These are phyloP conservation scores for Gopherus flavomarginatus DNA, from an alignment of 2,113 vertebrate genomes.

Conservation along the genomic window DNA sequence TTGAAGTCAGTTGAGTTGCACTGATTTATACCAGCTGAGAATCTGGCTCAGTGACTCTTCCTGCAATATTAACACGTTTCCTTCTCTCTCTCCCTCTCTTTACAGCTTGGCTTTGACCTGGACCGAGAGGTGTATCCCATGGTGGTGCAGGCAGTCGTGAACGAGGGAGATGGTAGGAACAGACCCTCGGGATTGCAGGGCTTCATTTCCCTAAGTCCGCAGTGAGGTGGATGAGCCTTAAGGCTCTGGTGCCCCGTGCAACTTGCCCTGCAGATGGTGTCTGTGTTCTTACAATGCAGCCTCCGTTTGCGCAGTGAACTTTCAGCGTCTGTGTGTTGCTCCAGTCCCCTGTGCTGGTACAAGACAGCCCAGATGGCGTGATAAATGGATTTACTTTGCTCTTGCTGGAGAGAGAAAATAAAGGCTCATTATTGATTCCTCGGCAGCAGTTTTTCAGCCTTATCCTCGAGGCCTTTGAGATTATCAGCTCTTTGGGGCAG, in stretches of 20 bases:
- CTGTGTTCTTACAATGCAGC: neutral
- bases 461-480: neutral
- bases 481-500: neutral
- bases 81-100: neutral
- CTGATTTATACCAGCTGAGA: neutral
- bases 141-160: conserved; percentile 95
- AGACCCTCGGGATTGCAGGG: neutral
- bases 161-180: conserved; percentile 89
- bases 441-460: neutral
- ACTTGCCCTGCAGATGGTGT: neutral
- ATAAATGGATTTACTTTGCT: neutral
- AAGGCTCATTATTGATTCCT: neutral
- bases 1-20: neutral
- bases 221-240: neutral
- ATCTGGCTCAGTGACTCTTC: neutral
- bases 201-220: neutral
- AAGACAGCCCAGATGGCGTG: neutral
- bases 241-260: fast-evolving
- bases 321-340: neutral
- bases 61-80: neutral
- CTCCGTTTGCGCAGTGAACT: neutral
- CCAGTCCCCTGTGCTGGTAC: neutral
- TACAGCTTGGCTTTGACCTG: conserved; percentile 92
- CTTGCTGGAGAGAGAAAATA: neutral
- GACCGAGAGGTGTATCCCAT: conserved; percentile 95